These are phyloP conservation scores for Diabrotica balteata DNA, from an alignment of 2,888 invertebrate genomes.

Conservation along the genomic window DNA sequence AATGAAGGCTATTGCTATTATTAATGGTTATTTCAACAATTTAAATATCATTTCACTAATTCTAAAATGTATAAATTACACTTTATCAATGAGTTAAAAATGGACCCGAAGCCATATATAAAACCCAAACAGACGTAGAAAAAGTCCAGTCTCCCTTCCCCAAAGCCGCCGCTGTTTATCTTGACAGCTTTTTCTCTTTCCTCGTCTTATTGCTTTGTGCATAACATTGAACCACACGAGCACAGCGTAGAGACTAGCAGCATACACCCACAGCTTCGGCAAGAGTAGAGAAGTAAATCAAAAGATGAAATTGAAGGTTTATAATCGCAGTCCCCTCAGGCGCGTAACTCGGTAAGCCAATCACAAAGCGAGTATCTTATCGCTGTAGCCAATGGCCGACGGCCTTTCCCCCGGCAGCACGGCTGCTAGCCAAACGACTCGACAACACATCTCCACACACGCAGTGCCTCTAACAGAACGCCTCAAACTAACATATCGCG, in stretches of 20 bases:
- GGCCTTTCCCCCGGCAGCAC: slow-evolving; percentile 58
- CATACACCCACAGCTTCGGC: slow-evolving; percentile 50
- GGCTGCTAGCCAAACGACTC: slow-evolving; percentile 55
- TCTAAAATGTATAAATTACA: no score
- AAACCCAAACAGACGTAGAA: no score
- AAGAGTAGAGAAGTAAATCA: slow-evolving; percentile 55
- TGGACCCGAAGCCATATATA: no score
- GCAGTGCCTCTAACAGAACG: slow-evolving; percentile 55
- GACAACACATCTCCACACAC: slow-evolving; percentile 47
- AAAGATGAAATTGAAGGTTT: slow-evolving; percentile 59
- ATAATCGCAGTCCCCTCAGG: slow-evolving; percentile 56
- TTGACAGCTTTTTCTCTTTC: slow-evolving; percentile 17
- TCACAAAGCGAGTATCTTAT: slow-evolving; percentile 54
- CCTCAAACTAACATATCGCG: slow-evolving; percentile 49
- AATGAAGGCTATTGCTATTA: no score
- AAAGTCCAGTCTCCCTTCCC: slow-evolving; percentile 21
- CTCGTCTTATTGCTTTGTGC: slow-evolving; percentile 37
- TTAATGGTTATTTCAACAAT: no score
- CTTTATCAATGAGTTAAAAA: no score
- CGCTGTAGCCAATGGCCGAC: slow-evolving; percentile 60
- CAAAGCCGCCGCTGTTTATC: slow-evolving; percentile 4
- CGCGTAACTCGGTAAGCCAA: slow-evolving; percentile 59
- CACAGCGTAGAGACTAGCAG: slow-evolving; percentile 29
- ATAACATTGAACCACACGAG: slow-evolving; percentile 27
- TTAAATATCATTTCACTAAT: no score